phyloP scores from a whole-genome alignment of 2,888 invertebrate genomes.

The Chymomyza procnemis region DNA sequence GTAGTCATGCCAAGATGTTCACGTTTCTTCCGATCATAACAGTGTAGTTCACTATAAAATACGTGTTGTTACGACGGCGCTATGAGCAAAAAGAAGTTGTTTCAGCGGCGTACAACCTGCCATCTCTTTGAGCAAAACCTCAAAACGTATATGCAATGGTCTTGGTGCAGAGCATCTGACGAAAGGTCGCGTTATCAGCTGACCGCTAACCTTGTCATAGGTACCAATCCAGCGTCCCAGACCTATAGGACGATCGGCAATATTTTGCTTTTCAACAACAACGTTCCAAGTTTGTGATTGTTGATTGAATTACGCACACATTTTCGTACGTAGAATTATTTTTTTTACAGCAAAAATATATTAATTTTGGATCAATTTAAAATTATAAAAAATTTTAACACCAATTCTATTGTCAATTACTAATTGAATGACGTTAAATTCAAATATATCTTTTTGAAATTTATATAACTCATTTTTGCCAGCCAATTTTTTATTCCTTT shows the following conservation, averaged over 20 bases:
- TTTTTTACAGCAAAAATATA: too few relatives aligned
- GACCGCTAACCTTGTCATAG: not conserved
- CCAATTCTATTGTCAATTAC: too few relatives aligned
- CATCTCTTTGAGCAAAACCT: conserved; percentile 18
- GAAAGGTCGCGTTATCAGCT: conserved; percentile 13
- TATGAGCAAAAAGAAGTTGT: conserved; percentile 18
- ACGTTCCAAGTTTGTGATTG: too few relatives aligned
- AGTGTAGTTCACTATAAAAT: conserved; percentile 29
- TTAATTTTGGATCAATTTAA: too few relatives aligned
- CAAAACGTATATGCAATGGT: conserved; percentile 4
- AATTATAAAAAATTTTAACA: too few relatives aligned
- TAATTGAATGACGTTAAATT: too few relatives aligned
- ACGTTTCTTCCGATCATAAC: conserved; percentile 16
- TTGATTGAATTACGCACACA: not conserved
- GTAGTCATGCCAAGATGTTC: conserved; percentile 25
- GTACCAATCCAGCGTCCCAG: conserved; percentile 35
- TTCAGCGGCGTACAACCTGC: not conserved
- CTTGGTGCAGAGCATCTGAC: not conserved
- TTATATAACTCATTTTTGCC: too few relatives aligned
- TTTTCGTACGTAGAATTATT: too few relatives aligned
- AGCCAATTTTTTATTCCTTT: too few relatives aligned
- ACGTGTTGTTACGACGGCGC: not conserved
- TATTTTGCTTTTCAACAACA: not conserved
- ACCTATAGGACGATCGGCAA: not conserved
- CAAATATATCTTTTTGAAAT: too few relatives aligned